phyloP scores from a whole-genome alignment of 1,140 invertebrate genomes.

The Colletes gigas region DNA sequence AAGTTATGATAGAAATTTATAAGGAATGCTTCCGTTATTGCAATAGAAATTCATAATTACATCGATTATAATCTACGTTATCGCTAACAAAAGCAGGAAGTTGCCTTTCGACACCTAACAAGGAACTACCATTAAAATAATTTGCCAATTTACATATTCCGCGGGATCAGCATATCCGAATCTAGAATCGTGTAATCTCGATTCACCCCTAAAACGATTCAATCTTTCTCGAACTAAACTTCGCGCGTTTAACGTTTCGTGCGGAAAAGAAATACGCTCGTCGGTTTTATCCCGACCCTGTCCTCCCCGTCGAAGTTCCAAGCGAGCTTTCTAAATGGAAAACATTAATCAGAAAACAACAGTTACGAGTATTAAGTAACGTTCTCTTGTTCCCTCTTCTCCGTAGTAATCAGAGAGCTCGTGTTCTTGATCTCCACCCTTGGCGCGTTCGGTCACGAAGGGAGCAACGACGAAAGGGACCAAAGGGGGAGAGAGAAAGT shows the following conservation, averaged over 20 bases:
- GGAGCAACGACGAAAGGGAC: neutral
- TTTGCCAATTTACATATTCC: no score
- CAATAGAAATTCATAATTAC: no score
- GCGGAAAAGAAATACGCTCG: neutral
- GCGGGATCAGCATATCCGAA: no score
- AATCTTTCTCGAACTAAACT: neutral
- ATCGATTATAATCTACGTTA: no score
- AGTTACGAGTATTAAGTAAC: conserved; percentile 40
- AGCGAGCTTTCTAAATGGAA: conserved; percentile 1
- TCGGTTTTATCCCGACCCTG: neutral
- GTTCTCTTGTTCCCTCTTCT: neutral
- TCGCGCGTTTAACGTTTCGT: neutral
- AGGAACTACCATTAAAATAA: no score
- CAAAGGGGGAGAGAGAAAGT: conserved; percentile 31
- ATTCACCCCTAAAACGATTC: neutral
- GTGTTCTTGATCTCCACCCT: conserved; percentile 22
- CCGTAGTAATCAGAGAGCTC: neutral
- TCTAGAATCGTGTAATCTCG: no score
- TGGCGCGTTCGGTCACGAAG: neutral
- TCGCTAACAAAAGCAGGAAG: no score
- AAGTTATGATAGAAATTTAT: no score
- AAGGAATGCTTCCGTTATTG: no score
- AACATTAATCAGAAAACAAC: conserved; percentile 38
- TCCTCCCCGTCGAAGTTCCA: neutral
- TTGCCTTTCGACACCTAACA: no score